Conservation (phyloP, 1,140 invertebrate species). For the Drosophila pseudoananassae region DNA sequence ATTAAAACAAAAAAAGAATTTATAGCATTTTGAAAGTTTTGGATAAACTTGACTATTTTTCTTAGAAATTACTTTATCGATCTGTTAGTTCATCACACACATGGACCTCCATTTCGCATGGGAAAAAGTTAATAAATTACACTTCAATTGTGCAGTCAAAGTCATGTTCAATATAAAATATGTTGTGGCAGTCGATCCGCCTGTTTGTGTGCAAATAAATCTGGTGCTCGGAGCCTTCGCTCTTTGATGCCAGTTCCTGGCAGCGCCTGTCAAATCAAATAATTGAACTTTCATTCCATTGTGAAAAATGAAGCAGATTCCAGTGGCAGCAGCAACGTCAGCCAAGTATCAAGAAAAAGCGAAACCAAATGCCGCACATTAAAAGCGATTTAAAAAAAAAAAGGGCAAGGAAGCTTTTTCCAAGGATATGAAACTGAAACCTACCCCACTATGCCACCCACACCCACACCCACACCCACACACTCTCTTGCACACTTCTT, state of each 20-base stretch:
- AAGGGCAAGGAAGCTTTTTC: slow-evolving; percentile 14
- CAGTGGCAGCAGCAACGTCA: slow-evolving; percentile 5
- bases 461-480: not conserved
- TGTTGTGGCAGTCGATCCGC: slow-evolving; percentile 37
- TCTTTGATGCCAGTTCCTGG: slow-evolving; percentile 47
- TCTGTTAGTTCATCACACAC: slow-evolving; percentile 15
- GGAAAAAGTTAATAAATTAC: slow-evolving; percentile 69
- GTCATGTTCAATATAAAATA: slow-evolving; percentile 60
- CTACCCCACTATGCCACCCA: slow-evolving; percentile 2
- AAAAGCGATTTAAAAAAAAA: slow-evolving; percentile 64
- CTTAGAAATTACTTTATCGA: slow-evolving; percentile 27
- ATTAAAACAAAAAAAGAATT: not conserved
- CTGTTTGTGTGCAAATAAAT: slow-evolving; percentile 32
- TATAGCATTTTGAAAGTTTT: not conserved
- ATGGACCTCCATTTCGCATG: slow-evolving; percentile 43
- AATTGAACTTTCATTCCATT: slow-evolving; percentile 80
- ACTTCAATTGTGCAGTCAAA: slow-evolving; percentile 71
- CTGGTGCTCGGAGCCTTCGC: slow-evolving; percentile 35
- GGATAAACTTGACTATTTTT: not conserved
- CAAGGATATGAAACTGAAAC: slow-evolving; percentile 55
- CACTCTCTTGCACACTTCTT: slow-evolving; percentile 36
- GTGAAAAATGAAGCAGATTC: slow-evolving; percentile 71
- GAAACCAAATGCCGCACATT: slow-evolving; percentile 70
- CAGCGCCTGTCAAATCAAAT: slow-evolving; percentile 76
- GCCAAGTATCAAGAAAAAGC: slow-evolving; percentile 22